These are phyloP conservation scores for Helleia helle DNA, from an alignment of 2,888 invertebrate genomes.

Conservation along the genomic window DNA sequence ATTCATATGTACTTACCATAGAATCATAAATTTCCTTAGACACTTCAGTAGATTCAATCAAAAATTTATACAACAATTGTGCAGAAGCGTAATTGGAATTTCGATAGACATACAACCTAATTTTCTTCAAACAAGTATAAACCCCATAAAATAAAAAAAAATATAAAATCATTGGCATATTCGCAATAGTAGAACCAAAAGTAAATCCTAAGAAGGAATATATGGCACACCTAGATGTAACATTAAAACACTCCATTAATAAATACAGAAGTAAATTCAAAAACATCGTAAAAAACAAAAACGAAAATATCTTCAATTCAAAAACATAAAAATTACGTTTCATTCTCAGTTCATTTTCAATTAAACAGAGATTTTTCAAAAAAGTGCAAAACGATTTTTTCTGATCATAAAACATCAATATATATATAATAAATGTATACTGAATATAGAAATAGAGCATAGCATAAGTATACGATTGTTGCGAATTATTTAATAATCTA, in stretches of 20 bases:
- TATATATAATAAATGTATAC: not conserved
- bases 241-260: not conserved
- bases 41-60: slow-evolving; percentile 10
- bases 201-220: not conserved
- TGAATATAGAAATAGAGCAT: not conserved
- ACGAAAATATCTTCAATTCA: not conserved
- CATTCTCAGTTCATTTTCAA: not conserved
- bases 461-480: not conserved
- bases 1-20: slow-evolving; percentile 8
- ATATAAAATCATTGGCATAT: slow-evolving; percentile 10
- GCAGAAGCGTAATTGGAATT: not conserved
- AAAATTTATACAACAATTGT: slow-evolving; percentile 13
- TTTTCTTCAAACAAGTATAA: slow-evolving; percentile 9
- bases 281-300: not conserved
- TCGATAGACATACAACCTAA: not conserved
- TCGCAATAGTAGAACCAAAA: not conserved
- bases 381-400: not conserved
- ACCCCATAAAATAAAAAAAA: slow-evolving; percentile 12
- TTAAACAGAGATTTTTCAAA: slow-evolving; percentile 2
- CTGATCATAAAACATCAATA: not conserved
- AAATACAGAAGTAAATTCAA: not conserved
- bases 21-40: slow-evolving; percentile 10
- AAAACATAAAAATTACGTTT: not conserved
- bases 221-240: not conserved
- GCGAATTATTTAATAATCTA: too few relatives aligned